phyloP scores from a whole-genome alignment of 2,113 vertebrate genomes.

The Takifugu flavidus region DNA sequence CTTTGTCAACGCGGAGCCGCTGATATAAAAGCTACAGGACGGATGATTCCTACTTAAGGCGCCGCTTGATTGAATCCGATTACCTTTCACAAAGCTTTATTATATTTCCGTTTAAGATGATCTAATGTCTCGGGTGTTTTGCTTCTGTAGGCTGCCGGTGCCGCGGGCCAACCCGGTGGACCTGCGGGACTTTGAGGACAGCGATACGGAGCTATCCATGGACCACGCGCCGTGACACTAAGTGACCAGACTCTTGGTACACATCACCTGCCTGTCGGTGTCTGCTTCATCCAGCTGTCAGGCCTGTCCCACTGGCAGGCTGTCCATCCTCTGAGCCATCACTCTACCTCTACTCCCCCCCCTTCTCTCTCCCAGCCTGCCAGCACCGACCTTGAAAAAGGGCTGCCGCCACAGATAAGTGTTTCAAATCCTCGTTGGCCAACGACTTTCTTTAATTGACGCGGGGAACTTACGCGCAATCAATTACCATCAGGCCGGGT shows the following conservation, averaged over 20 bases:
- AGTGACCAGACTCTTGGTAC: background rate
- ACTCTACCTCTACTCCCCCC: background rate
- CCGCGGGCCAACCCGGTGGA: slow-evolving; percentile 61
- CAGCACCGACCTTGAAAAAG: slow-evolving; percentile 50
- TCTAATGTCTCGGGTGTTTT: background rate
- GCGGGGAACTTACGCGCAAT: slow-evolving; percentile 47
- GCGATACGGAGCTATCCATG: slow-evolving; percentile 63
- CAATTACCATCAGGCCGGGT: slow-evolving; percentile 53
- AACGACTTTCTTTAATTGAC: slow-evolving; percentile 59
- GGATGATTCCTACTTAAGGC: slow-evolving; percentile 64
- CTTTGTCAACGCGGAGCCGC: slow-evolving; percentile 56
- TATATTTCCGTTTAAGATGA: slow-evolving; percentile 33
- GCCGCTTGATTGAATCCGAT: slow-evolving; percentile 62
- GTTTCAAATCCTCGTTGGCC: slow-evolving; percentile 31
- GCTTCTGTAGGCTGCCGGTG: slow-evolving; percentile 57
- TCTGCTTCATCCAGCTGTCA: slow-evolving; percentile 28
- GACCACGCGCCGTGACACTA: slow-evolving; percentile 70
- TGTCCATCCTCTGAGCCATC: background rate
- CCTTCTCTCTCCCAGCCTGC: background rate
- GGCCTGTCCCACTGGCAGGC: slow-evolving; percentile 26
- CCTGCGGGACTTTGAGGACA: slow-evolving; percentile 60
- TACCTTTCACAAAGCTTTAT: slow-evolving; percentile 55
- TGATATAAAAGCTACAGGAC: slow-evolving; percentile 56
- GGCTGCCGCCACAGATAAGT: slow-evolving; percentile 46
- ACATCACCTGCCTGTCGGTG: slow-evolving; percentile 31